These are phyloP conservation scores for Glareola pratincola DNA, from an alignment of 2,113 vertebrate species.

Conservation along the genomic window DNA sequence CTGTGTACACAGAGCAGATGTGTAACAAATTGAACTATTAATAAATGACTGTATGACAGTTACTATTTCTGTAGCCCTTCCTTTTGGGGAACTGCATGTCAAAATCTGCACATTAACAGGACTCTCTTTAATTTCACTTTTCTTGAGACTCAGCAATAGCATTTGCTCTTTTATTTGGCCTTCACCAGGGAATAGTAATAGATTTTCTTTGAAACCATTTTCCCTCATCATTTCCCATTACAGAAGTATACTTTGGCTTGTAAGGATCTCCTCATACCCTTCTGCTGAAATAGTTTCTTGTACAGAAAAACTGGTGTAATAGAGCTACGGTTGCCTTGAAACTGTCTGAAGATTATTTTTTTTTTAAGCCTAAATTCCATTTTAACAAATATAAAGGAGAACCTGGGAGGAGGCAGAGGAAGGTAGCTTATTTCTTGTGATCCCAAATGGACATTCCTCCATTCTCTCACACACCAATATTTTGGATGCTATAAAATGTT, in stretches of 20 bases:
- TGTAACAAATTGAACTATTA: conserved; percentile 26
- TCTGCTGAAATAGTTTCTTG: conserved; percentile 31
- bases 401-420: neutral
- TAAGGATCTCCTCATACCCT: conserved; percentile 30
- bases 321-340: conserved; percentile 3
- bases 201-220: conserved; percentile 68
- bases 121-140: conserved; percentile 41
- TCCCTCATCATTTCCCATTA: conserved; percentile 62
- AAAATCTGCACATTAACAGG: conserved; percentile 31
- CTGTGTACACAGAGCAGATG: conserved; percentile 19
- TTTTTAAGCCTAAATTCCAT: neutral
- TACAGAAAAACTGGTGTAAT: conserved; percentile 5
- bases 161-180: conserved; percentile 62
- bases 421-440: neutral
- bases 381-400: conserved; percentile 1
- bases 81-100: conserved; percentile 20
- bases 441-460: conserved; percentile 8
- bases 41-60: conserved; percentile 19
- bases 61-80: conserved; percentile 30
- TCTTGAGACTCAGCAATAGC: conserved; percentile 33
- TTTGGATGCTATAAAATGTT: conserved; percentile 15
- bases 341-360: neutral
- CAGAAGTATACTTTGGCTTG: conserved; percentile 25
- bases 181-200: conserved; percentile 56
- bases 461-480: neutral